These are phyloP conservation scores for Trichogramma evanescens DNA, from an alignment of 2,888 invertebrate genomes.

Conservation along the genomic window DNA sequence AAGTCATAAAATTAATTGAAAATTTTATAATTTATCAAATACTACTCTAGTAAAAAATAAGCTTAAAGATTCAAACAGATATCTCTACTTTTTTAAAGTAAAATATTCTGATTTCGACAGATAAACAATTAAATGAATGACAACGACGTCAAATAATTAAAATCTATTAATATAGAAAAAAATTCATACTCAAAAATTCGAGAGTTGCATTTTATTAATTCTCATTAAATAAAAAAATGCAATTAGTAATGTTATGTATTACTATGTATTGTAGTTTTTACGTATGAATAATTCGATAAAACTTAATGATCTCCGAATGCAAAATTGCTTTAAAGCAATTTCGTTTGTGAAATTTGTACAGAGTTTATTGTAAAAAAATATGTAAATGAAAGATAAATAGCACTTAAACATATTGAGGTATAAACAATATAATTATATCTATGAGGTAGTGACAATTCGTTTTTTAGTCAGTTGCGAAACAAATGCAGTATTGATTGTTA, in stretches of 20 bases:
- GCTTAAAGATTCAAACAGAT: conserved; percentile 21
- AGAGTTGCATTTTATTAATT: conserved; percentile 24
- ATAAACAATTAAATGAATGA: conserved; percentile 8
- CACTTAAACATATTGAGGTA: too few relatives aligned
- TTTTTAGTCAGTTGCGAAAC: conserved; percentile 19
- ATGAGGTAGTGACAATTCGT: not conserved
- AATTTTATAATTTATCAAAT: too few relatives aligned
- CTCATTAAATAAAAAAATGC: conserved; percentile 10
- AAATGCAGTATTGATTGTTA: conserved; percentile 23
- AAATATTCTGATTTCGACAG: too few relatives aligned
- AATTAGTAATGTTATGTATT: conserved; percentile 32
- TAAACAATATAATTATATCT: too few relatives aligned
- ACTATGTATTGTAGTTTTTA: conserved; percentile 34
- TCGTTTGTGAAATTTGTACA: conserved; percentile 29
- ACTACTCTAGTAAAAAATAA: too few relatives aligned
- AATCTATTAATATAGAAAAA: conserved; percentile 22
- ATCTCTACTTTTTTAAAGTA: conserved; percentile 23
- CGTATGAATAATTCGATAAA: conserved; percentile 28
- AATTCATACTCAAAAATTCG: conserved; percentile 21
- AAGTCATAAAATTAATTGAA: too few relatives aligned
- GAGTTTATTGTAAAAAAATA: conserved; percentile 24
- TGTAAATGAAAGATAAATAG: conserved; percentile 14
- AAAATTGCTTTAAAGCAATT: conserved; percentile 37
- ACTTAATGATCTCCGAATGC: conserved; percentile 39
- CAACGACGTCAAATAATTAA: conserved; percentile 26